These are phyloP conservation scores for Ennomos fuscantarius DNA, from an alignment of 2,888 invertebrate genomes.

Conservation along the genomic window DNA sequence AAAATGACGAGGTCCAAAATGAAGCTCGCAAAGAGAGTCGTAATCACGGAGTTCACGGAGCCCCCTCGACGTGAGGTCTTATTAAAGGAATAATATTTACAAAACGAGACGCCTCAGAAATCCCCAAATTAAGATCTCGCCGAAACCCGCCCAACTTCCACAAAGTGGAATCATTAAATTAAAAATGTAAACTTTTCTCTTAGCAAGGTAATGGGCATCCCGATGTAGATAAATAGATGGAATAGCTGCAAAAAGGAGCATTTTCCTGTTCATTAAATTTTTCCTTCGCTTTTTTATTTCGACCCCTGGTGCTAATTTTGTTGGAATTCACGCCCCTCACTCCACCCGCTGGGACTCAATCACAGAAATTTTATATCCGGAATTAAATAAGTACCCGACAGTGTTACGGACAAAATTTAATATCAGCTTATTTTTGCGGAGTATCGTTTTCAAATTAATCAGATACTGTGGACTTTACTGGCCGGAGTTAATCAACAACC, in stretches of 20 bases:
- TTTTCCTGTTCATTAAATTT: slow-evolving; percentile 87
- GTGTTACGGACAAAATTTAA: slow-evolving; percentile 81
- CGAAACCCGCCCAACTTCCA: slow-evolving; percentile 85
- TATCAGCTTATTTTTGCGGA: slow-evolving; percentile 78
- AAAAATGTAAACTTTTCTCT: slow-evolving; percentile 86
- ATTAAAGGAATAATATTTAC: slow-evolving; percentile 86
- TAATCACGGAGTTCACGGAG: slow-evolving; percentile 83
- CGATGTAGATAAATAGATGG: slow-evolving; percentile 86
- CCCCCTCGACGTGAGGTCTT: slow-evolving; percentile 85
- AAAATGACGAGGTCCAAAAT: slow-evolving; percentile 85
- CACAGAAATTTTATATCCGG: slow-evolving; percentile 86
- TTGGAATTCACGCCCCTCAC: slow-evolving; percentile 86
- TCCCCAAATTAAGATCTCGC: slow-evolving; percentile 85
- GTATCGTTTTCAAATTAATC: slow-evolving; percentile 53
- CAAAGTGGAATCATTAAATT: slow-evolving; percentile 86
- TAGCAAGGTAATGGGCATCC: slow-evolving; percentile 86
- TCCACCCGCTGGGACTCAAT: slow-evolving; percentile 84
- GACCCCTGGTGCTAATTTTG: slow-evolving; percentile 86
- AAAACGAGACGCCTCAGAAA: slow-evolving; percentile 86
- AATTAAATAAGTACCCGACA: slow-evolving; percentile 85
- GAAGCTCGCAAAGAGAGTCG: slow-evolving; percentile 83
- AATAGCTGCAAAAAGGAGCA: slow-evolving; percentile 86
- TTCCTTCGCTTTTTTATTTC: slow-evolving; percentile 85
- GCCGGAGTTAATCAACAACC: slow-evolving; percentile 25
- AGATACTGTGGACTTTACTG: slow-evolving; percentile 28